These are phyloP conservation scores for Leuctra nigra DNA, from an alignment of 2,888 invertebrate genomes.

Conservation along the genomic window DNA sequence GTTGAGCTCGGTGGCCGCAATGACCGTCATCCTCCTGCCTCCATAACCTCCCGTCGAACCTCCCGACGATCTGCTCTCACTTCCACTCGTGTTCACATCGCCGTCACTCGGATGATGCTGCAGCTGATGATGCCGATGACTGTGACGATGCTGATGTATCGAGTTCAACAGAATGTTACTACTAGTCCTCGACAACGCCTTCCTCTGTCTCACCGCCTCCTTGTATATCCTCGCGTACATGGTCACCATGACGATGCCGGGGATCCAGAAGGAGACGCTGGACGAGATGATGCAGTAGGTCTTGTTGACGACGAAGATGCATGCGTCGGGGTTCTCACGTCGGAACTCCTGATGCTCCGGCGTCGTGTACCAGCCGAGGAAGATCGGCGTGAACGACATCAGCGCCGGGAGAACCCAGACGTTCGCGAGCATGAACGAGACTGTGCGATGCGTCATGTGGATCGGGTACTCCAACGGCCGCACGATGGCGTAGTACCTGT, in stretches of 20 bases:
- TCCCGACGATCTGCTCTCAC: slow-evolving; percentile 51
- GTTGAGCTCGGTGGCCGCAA: slow-evolving; percentile 58
- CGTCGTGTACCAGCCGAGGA: slow-evolving; percentile 93
- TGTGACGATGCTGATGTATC: slow-evolving; percentile 73
- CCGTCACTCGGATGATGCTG: slow-evolving; percentile 55
- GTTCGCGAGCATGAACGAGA: slow-evolving; percentile 74
- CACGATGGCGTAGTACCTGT: slow-evolving; percentile 84
- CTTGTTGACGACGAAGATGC: slow-evolving; percentile 78
- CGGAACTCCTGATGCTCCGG: slow-evolving; percentile 60
- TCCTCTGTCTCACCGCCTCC: slow-evolving; percentile 75
- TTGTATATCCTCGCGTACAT: slow-evolving; percentile 85
- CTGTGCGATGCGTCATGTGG: slow-evolving; percentile 81
- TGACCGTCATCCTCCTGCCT: slow-evolving; percentile 39
- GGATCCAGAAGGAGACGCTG: slow-evolving; percentile 89
- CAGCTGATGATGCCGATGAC: slow-evolving; percentile 57
- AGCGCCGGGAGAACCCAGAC: slow-evolving; percentile 91
- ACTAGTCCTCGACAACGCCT: slow-evolving; percentile 76
- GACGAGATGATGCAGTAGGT: slow-evolving; percentile 84
- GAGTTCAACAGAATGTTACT: slow-evolving; percentile 79
- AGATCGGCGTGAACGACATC: slow-evolving; percentile 91
- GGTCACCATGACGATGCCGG: slow-evolving; percentile 84
- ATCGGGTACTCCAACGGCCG: slow-evolving; percentile 89
- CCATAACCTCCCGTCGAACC: slow-evolving; percentile 36
- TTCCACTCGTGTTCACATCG: slow-evolving; percentile 51
- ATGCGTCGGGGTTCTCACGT: slow-evolving; percentile 62